Evolutionary conservation across 2,797 vertebrate genomes (phyloP).

Genomic region (Chloroceryle amazona): DNA sequence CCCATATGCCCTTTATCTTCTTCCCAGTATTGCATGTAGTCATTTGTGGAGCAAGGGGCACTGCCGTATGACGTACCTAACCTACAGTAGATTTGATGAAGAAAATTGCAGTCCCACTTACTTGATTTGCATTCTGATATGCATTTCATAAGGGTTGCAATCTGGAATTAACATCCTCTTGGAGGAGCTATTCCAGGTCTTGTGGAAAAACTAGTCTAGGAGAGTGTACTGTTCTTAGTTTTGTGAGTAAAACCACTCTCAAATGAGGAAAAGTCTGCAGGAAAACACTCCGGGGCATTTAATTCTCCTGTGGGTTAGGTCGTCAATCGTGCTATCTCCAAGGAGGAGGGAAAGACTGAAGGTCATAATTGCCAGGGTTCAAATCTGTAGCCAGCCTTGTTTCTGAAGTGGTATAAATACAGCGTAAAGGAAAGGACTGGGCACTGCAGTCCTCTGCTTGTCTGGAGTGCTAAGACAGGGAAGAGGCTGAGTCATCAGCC

Average conservation of each 20-base stretch:
- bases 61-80: neutral
- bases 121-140: slow-evolving; percentile 25
- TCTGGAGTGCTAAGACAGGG: neutral
- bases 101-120: neutral
- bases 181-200: neutral
- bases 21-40: neutral
- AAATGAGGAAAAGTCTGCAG: neutral
- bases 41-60: neutral
- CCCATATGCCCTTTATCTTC: neutral
- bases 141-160: neutral
- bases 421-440: neutral
- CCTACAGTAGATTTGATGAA: neutral
- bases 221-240: neutral
- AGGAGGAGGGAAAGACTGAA: neutral
- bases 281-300: neutral
- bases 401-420: neutral
- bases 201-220: slow-evolving; percentile 19
- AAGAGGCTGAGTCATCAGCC: neutral
- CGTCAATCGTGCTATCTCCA: neutral
- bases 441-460: neutral
- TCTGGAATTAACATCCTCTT: neutral
- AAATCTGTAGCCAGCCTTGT: neutral
- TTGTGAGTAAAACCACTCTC: neutral
- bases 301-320: neutral
- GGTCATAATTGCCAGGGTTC: neutral